These are phyloP conservation scores for Mythimna vitellina DNA, from an alignment of 2,888 invertebrate genomes.

Conservation along the genomic window DNA sequence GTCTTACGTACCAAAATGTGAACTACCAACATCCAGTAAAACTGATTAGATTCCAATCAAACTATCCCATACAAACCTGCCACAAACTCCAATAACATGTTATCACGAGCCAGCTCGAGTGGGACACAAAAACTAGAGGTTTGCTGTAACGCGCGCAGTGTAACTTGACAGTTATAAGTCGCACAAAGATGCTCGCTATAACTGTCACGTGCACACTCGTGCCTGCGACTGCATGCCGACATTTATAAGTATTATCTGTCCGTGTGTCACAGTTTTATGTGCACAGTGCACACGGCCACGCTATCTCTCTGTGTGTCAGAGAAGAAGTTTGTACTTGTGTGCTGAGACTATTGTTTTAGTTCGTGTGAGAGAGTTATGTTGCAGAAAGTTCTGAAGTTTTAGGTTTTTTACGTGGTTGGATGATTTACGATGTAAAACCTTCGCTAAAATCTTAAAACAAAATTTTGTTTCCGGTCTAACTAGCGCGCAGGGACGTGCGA, in stretches of 20 bases:
- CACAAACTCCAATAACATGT: constrained; percentile 20
- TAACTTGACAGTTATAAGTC: constrained; percentile 28
- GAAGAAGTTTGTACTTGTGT: constrained; percentile 17
- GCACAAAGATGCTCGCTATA: constrained; percentile 36
- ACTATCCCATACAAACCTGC: background rate
- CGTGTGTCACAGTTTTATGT: background rate
- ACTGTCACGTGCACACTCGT: constrained; percentile 27
- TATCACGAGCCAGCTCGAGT: constrained; percentile 5
- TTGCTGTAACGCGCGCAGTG: background rate
- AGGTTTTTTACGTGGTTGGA: background rate
- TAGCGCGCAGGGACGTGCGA: too few relatives aligned
- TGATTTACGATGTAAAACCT: background rate
- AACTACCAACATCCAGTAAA: background rate
- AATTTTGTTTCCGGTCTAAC: background rate
- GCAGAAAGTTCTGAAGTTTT: background rate
- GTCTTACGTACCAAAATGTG: background rate
- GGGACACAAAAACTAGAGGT: background rate
- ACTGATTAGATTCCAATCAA: background rate
- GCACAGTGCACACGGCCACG: background rate
- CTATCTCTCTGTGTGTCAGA: constrained; percentile 3
- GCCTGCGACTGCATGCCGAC: constrained; percentile 23
- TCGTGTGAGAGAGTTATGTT: constrained; percentile 5
- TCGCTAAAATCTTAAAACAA: background rate
- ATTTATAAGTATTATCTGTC: constrained; percentile 8
- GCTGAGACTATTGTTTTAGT: constrained; percentile 16